Base-by-base conservation (phyloP, 2,888 invertebrate genomes). In the Lasioglossum figueresi region DNA sequence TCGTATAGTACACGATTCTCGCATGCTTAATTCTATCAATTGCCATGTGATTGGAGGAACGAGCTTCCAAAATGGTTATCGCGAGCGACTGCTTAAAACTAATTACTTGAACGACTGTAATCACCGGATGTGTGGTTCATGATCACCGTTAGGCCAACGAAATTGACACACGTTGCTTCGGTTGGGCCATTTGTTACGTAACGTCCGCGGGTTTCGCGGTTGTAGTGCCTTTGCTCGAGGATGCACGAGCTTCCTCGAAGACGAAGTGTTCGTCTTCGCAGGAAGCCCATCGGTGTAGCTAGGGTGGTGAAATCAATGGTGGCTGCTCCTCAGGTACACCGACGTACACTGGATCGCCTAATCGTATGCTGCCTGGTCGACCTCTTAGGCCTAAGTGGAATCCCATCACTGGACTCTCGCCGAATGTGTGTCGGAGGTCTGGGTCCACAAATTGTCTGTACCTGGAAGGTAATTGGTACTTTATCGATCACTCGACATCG, bases 311-410 rank as follows among this genome's bases (percentile, higher is more conserved):
- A 34, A 84, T 56, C 68, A 89, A 37, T 6, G 88, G 79, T 6
- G 88, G 79, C 37, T 91, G 80, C 0, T 92, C 91, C 0, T 94
- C 92, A 0, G 92, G 73, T 45, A 95, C 93, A 52, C 95, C 95
- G 1, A 96, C 95, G 92, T 96, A 96, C 83, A 96, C 93, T 0
- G 95, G 88, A 91, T 96, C 96, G 6, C 96, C 96, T 4, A 95
- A 88, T 75, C 94, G 95, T 0, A 96, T 93, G 10, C 76, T 91
- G 1, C 96, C 96, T 1, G 92, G 85, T 10, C 92, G 45, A 19
- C 92, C 91, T 27, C 96, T 95, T 0, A 96, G 78, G 2, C 96
- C 96, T 86, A 96, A 87, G 89, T 96, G 96, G 52, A 96, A 92
- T 12, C 96, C 96, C 94, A 96, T 94, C 1, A 95, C 95, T 1